Conservation (phyloP, 2,113 vertebrate genomes). For the Accipiter virgatus region DNA sequence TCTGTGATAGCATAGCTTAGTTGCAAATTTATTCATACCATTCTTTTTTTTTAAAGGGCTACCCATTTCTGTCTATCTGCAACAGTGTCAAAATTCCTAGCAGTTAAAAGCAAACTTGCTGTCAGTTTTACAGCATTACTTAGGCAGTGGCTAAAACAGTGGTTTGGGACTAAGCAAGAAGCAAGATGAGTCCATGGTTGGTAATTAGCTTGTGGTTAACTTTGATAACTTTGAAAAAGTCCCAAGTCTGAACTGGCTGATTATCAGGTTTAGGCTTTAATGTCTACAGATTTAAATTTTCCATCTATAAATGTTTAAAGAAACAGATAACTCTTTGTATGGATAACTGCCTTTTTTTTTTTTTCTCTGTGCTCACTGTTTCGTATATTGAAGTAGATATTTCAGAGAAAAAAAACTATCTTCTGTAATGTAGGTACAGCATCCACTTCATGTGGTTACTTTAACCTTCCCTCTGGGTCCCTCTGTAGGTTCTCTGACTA, state of each 20-base stretch:
- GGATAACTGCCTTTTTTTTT: background rate
- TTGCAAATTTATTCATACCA: constrained; percentile 31
- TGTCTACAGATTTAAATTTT: background rate
- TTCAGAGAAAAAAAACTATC: background rate
- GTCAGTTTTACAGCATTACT: background rate
- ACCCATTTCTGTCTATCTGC: background rate
- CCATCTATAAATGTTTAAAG: background rate
- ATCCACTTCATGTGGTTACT: background rate
- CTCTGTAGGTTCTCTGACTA: background rate
- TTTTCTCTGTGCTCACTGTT: background rate
- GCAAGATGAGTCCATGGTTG: fast-evolving
- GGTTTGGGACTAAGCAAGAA: background rate
- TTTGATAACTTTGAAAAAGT: background rate
- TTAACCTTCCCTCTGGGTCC: background rate
- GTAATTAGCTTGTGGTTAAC: background rate
- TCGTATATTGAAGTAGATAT: background rate
- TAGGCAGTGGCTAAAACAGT: background rate
- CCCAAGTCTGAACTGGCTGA: background rate
- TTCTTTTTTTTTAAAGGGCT: constrained; percentile 14
- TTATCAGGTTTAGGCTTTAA: background rate
- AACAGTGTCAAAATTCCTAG: background rate
- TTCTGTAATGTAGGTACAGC: background rate
- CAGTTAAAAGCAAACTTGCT: background rate
- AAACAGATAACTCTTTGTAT: background rate
- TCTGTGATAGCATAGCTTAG: background rate